A percentile compares a stretch with the other conserved stretches of the same genome.
These are phyloP conservation scores for Phanerotoma sp. DNA, from an alignment of 2,888 invertebrate species.

Conservation along the genomic window DNA sequence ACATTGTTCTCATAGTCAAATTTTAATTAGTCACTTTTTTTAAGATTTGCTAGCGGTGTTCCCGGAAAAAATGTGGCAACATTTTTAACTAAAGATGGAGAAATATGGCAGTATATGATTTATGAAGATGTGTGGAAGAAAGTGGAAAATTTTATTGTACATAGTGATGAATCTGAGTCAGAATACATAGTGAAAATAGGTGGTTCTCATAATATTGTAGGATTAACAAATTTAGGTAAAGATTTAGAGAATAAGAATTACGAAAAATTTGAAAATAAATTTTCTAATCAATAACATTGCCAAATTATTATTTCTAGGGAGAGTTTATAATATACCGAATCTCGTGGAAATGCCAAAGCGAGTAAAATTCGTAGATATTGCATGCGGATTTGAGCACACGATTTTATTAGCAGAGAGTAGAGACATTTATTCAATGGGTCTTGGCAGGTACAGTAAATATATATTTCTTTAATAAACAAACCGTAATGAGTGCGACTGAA, in stretches of 20 bases:
- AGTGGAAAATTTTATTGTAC: slow-evolving; percentile 41
- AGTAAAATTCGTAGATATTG: slow-evolving; percentile 65
- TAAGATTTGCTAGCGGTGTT: slow-evolving; percentile 43
- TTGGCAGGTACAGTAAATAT: too few relatives aligned
- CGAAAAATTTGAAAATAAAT: too few relatives aligned
- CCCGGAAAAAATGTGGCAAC: slow-evolving; percentile 42
- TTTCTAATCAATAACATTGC: too few relatives aligned
- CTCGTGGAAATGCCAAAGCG: slow-evolving; percentile 61
- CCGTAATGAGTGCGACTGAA: too few relatives aligned
- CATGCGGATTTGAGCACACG: slow-evolving; percentile 81
- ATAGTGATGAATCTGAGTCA: slow-evolving; percentile 24
- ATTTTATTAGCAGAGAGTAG: slow-evolving; percentile 71
- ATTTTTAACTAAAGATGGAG: slow-evolving; percentile 39
- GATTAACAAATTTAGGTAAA: slow-evolving; percentile 53
- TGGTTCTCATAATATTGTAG: slow-evolving; percentile 41
- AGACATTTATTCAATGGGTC: slow-evolving; percentile 79
- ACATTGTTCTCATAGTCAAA: too few relatives aligned
- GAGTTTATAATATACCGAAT: slow-evolving; percentile 66
- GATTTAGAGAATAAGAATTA: slow-evolving; percentile 9
- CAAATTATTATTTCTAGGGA: too few relatives aligned
- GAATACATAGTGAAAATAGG: slow-evolving; percentile 46
- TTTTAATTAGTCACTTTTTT: too few relatives aligned
- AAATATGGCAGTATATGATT: slow-evolving; percentile 48
- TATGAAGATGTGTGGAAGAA: slow-evolving; percentile 45
- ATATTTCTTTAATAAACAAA: too few relatives aligned